Evolutionary conservation across 2,797 vertebrate species (phyloP).

Genomic region (Hylomyscus alleni): DNA sequence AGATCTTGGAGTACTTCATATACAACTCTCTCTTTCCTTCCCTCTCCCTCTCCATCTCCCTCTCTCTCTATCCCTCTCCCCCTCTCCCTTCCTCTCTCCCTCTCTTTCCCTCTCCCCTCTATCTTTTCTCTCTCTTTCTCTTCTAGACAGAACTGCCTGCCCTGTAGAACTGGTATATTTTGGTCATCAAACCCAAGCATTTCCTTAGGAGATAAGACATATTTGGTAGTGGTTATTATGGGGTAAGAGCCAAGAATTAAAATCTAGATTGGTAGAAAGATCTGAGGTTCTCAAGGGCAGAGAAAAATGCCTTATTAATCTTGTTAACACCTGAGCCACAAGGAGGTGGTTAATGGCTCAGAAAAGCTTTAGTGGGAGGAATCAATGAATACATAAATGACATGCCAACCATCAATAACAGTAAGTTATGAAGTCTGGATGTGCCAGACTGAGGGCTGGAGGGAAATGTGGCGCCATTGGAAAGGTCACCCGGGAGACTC

Average conservation of each 20-base stretch:
- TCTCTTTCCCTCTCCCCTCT: not conserved
- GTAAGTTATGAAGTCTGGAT: not conserved
- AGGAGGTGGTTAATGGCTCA: constrained; percentile 10
- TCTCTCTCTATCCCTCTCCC: too few species aligned
- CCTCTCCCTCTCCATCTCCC: too few species aligned
- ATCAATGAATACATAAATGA: not conserved
- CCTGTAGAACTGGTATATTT: not conserved
- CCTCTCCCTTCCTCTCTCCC: too few species aligned
- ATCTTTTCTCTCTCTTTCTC: not conserved
- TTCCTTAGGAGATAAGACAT: not conserved
- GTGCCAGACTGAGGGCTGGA: not conserved
- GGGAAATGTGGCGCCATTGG: not conserved
- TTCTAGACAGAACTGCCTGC: not conserved
- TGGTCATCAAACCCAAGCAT: not conserved
- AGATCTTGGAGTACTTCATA: not conserved
- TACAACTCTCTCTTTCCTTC: too few species aligned
- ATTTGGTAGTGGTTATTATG: constrained; percentile 45
- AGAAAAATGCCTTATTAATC: not conserved
- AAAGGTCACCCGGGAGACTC: not conserved
- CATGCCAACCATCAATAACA: not conserved
- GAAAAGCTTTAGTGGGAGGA: constrained; percentile 46
- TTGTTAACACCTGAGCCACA: constrained; percentile 31
- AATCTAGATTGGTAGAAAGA: constrained; percentile 7
- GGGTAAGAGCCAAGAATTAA: not conserved
- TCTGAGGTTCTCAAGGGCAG: not conserved